These are phyloP conservation scores for Engraulis encrasicolus DNA, from an alignment of 2,113 vertebrate species.

Conservation along the genomic window DNA sequence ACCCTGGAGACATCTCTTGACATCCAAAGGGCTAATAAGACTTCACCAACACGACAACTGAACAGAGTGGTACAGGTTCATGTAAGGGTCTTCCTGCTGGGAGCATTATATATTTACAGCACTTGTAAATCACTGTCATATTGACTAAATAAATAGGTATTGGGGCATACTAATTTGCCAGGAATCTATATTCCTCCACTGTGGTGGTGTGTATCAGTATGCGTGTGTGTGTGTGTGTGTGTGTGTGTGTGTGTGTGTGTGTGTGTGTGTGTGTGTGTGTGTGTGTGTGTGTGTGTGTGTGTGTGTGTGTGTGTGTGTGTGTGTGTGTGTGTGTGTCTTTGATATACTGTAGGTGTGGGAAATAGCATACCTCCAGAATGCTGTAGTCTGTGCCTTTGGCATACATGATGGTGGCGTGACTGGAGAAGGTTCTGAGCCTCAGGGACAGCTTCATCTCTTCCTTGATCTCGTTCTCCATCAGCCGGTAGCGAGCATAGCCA, in stretches of 20 bases:
- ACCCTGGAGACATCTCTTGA: background rate
- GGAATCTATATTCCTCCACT: too few species aligned
- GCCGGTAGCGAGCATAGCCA: conserved; percentile 90
- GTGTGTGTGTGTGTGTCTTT: too few species aligned
- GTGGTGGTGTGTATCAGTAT: background rate
- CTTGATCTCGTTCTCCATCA: conserved; percentile 94
- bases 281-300: background rate
- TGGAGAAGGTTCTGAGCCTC: conserved; percentile 87
- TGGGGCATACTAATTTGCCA: too few species aligned
- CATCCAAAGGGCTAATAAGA: background rate
- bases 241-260: background rate
- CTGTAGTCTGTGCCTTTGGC: conserved; percentile 97
- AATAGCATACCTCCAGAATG: conserved; percentile 89
- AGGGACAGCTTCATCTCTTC: conserved; percentile 94
- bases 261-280: background rate
- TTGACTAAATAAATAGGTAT: too few species aligned
- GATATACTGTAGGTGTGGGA: too few species aligned
- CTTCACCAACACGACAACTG: background rate
- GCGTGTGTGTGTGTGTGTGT: background rate
- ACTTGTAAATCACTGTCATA: too few species aligned
- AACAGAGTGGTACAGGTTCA: background rate
- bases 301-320: background rate
- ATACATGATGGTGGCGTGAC: conserved; percentile 93
- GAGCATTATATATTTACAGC: too few species aligned
- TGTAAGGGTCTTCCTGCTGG: background rate